These are phyloP conservation scores for Phortica okadai DNA, from an alignment of 2,888 invertebrate species.

Conservation along the genomic window DNA sequence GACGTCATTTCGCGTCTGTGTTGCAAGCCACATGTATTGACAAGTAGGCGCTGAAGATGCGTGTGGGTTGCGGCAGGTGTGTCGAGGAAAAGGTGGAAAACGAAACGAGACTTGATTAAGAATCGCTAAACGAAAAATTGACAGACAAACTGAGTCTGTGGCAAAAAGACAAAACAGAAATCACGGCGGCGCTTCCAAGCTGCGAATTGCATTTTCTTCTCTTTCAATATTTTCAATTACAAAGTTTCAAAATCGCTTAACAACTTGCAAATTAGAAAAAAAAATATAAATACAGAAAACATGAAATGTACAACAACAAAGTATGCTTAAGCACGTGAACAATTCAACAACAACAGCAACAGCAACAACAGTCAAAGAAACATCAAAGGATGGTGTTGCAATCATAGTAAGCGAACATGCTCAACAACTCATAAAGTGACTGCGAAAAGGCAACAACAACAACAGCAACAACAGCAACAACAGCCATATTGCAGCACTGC, in stretches of 20 bases:
- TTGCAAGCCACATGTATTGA: no score
- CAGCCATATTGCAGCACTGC: neutral
- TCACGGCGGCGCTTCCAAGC: neutral
- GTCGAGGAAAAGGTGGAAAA: neutral
- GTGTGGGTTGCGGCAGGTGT: constrained; percentile 2
- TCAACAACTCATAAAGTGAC: neutral
- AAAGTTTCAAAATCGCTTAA: neutral
- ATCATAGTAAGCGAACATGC: neutral
- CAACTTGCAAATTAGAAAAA: neutral
- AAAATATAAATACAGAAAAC: neutral
- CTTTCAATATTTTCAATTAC: neutral
- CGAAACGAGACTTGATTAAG: no score
- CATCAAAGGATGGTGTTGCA: constrained; percentile 10
- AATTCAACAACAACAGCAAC: neutral
- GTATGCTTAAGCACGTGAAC: neutral
- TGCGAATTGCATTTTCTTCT: no score
- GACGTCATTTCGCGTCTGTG: no score
- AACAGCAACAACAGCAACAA: neutral
- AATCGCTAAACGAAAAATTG: neutral
- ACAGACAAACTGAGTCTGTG: neutral
- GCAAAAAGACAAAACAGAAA: neutral
- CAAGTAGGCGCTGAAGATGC: neutral
- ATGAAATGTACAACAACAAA: neutral
- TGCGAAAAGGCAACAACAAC: neutral
- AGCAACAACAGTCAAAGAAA: neutral